Conservation (phyloP, 2,113 vertebrate genomes). For the Agelaius tricolor region DNA sequence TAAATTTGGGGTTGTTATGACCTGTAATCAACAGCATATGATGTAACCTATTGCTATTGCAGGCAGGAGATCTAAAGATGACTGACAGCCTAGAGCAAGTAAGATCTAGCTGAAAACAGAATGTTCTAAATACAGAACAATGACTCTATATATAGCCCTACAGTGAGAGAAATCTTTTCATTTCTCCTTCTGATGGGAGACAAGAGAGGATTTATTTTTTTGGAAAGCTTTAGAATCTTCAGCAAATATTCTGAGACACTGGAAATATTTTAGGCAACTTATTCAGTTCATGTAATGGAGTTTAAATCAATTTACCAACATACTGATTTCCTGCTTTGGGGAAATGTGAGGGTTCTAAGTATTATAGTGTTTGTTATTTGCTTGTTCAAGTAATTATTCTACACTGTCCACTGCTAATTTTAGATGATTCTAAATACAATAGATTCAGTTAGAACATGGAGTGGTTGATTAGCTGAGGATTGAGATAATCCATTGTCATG, state of each 20-base stretch:
- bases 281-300: neutral
- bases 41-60: neutral
- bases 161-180: slow-evolving; percentile 8
- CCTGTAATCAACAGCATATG: slow-evolving; percentile 28
- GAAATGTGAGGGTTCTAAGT: neutral
- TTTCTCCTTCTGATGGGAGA: neutral
- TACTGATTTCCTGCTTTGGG: neutral
- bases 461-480: neutral
- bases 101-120: neutral
- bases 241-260: slow-evolving; percentile 3
- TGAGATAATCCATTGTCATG: neutral
- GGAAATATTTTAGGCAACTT: neutral
- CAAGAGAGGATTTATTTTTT: neutral
- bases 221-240: neutral
- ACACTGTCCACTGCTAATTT: neutral
- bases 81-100: neutral
- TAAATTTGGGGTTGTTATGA: slow-evolving; percentile 21
- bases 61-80: slow-evolving; percentile 12
- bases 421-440: neutral
- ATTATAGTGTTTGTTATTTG: neutral
- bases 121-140: slow-evolving; percentile 33
- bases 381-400: slow-evolving; percentile 6
- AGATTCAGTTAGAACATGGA: neutral
- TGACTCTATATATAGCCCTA: neutral
- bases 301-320: neutral